Percentiles rank a stretch among this genome's conserved stretches.
Conservation (phyloP, 1,140 invertebrate genomes). For the Piezodorus guildinii region DNA sequence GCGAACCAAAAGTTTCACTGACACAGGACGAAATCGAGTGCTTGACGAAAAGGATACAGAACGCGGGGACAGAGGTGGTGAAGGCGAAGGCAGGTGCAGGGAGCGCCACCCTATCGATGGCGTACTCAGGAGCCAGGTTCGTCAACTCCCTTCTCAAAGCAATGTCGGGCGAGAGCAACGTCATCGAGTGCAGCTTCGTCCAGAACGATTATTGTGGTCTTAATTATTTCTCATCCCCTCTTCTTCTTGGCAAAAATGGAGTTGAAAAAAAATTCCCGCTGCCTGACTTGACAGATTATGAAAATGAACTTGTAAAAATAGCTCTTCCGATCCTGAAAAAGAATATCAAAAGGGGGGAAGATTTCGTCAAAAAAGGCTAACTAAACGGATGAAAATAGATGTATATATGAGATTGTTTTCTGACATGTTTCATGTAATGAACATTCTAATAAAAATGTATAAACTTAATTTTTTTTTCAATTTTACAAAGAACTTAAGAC, state of each 20-base stretch:
- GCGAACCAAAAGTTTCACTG: slow-evolving; percentile 62
- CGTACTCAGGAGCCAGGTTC: slow-evolving; percentile 90
- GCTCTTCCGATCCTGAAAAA: slow-evolving; percentile 89
- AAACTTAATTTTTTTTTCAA: too few species aligned
- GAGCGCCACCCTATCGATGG: slow-evolving; percentile 98
- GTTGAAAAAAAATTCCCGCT: slow-evolving; percentile 88
- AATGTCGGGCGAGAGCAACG: slow-evolving; percentile 73
- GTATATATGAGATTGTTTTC: too few species aligned
- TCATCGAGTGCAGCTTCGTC: slow-evolving; percentile 90
- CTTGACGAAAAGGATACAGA: slow-evolving; percentile 79
- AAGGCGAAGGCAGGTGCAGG: slow-evolving; percentile 98
- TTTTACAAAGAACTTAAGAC: too few species aligned
- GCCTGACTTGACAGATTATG: slow-evolving; percentile 76
- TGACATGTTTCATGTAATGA: too few species aligned
- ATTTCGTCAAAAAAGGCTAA: slow-evolving; percentile 60
- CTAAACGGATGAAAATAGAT: too few species aligned
- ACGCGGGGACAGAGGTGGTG: slow-evolving; percentile 97
- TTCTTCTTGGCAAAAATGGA: slow-evolving; percentile 84
- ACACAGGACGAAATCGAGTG: slow-evolving; percentile 59
- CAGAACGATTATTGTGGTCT: slow-evolving; percentile 79
- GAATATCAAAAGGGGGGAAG: slow-evolving; percentile 91
- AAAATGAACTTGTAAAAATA: slow-evolving; percentile 71
- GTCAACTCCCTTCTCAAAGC: slow-evolving; percentile 66
- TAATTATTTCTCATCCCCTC: slow-evolving; percentile 88
- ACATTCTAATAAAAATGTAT: too few species aligned